A percentile compares a stretch with the other conserved stretches of the same genome.
Conservation (phyloP, 2,797 vertebrate species). For the Etheostoma nigrum region DNA sequence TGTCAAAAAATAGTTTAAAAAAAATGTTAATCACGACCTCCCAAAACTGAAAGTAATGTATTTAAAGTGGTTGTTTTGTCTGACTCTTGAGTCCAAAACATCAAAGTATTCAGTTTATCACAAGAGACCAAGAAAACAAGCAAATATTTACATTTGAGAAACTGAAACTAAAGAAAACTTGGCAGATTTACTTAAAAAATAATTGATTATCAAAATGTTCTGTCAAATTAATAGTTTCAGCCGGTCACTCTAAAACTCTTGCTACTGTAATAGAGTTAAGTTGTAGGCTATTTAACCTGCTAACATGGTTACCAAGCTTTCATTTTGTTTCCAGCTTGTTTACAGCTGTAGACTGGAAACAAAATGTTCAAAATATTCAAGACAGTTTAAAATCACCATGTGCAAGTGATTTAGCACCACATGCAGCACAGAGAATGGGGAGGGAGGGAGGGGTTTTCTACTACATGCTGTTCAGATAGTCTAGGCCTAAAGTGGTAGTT, state of each 20-base stretch:
- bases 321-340: background rate
- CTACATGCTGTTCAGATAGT: constrained; percentile 9
- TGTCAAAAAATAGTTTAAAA: background rate
- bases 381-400: constrained; percentile 13
- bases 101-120: background rate
- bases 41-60: background rate
- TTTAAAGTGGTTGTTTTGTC: background rate
- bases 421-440: constrained; percentile 8
- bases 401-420: constrained; percentile 30
- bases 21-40: background rate
- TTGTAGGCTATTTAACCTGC: background rate
- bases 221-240: background rate
- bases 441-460: background rate
- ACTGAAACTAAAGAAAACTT: background rate
- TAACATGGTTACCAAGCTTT: background rate
- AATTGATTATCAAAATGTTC: background rate
- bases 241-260: background rate
- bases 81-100: no score
- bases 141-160: background rate
- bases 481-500: constrained; percentile 3
- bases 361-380: background rate
- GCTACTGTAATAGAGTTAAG: background rate
- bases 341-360: background rate
- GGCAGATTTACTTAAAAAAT: background rate
- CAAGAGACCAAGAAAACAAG: background rate